phyloP scores from a whole-genome alignment of 2,888 invertebrate genomes.

The Heliconius ethilla region DNA sequence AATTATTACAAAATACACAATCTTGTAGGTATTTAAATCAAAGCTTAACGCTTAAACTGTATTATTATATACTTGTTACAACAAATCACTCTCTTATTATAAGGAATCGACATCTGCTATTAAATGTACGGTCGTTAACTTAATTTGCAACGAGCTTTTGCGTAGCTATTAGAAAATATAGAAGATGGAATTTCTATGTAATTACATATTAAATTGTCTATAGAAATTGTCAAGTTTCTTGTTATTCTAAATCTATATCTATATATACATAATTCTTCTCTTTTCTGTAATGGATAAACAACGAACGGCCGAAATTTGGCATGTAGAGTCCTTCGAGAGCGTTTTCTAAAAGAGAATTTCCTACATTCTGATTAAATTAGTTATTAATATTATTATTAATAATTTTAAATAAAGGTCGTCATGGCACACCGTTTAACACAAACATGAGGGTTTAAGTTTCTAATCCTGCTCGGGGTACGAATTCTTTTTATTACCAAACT shows the following conservation, averaged over 20 bases:
- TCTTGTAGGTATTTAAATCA: neutral
- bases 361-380: too few relatives aligned
- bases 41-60: slow-evolving; percentile 1
- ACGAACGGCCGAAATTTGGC: too few relatives aligned
- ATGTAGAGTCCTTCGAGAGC: too few relatives aligned
- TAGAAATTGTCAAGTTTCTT: neutral
- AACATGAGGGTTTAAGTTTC: too few relatives aligned
- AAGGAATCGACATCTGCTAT: neutral
- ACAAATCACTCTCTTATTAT: slow-evolving; percentile 3
- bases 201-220: neutral
- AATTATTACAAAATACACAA: slow-evolving; percentile 1
- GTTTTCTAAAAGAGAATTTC: too few relatives aligned
- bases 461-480: too few relatives aligned
- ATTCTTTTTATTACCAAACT: too few relatives aligned
- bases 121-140: neutral
- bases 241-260: neutral
- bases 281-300: too few relatives aligned
- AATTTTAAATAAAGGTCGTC: too few relatives aligned
- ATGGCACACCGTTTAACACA: too few relatives aligned
- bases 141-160: slow-evolving; percentile 13
- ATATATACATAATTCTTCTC: too few relatives aligned
- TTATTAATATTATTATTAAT: too few relatives aligned
- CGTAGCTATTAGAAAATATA: neutral
- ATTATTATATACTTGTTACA: slow-evolving; percentile 4
- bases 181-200: slow-evolving; percentile 6